phyloP scores from a whole-genome alignment of 2,797 vertebrate genomes.

The Enteromius argenteus region DNA sequence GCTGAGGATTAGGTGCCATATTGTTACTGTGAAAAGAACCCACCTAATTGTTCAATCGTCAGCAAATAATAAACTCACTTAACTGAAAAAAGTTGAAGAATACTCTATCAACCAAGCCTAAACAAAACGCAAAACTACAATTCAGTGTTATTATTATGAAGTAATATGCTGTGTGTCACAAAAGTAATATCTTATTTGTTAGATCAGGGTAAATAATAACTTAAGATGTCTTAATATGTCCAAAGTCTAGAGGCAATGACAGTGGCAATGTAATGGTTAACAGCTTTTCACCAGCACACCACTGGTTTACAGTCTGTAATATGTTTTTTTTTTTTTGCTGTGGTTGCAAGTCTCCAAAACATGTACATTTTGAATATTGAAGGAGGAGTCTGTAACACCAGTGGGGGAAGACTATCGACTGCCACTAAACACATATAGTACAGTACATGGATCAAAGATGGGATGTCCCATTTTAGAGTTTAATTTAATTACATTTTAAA shows the following conservation, averaged over 20 bases:
- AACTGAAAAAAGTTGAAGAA: not conserved
- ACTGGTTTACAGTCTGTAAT: not conserved
- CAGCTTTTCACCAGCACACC: not conserved
- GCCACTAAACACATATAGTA: not conserved
- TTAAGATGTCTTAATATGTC: not conserved
- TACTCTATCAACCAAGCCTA: not conserved
- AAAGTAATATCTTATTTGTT: too few relatives aligned
- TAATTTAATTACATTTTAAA: too few relatives aligned
- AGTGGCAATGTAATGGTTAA: slow-evolving; percentile 27
- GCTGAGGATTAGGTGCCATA: not conserved
- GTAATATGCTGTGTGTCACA: not conserved
- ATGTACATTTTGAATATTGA: slow-evolving; percentile 5
- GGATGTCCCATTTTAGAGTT: too few relatives aligned
- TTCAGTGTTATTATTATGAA: not conserved
- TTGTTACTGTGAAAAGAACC: not conserved
- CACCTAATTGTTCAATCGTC: not conserved
- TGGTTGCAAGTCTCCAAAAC: not conserved
- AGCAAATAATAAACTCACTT: not conserved
- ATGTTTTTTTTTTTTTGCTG: not conserved
- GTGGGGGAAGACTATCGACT: not conserved
- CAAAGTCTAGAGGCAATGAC: slow-evolving; percentile 33
- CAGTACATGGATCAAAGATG: too few relatives aligned
- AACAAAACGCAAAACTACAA: not conserved
- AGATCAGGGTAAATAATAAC: not conserved
- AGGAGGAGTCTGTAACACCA: not conserved